Conservation (phyloP, 1,140 invertebrate genomes). For the Muscidifurax raptorellus region DNA sequence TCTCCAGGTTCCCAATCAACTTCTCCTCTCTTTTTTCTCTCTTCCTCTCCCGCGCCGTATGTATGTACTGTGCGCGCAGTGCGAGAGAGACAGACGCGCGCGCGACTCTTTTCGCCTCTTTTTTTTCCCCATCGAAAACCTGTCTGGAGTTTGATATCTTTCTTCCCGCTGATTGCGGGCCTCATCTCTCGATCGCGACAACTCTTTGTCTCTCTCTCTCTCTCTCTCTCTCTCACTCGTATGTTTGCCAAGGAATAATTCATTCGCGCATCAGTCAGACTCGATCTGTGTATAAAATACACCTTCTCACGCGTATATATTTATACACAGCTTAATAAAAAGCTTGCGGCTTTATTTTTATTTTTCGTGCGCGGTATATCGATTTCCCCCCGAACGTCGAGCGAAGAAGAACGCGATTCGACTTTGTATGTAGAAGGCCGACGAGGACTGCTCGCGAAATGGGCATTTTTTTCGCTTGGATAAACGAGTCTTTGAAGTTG, state of each 20-base stretch:
- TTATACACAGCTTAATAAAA: not conserved
- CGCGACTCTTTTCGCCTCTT: not conserved
- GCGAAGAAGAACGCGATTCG: conserved; percentile 14
- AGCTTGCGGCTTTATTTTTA: not conserved
- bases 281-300: no score
- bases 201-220: not conserved
- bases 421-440: no score
- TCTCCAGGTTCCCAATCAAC: not conserved
- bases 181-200: not conserved
- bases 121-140: conserved; percentile 20
- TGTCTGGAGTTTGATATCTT: conserved; percentile 15
- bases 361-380: conserved; percentile 1
- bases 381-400: not conserved
- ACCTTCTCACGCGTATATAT: not conserved
- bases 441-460: not conserved
- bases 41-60: not conserved
- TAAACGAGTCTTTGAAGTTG: conserved; percentile 33
- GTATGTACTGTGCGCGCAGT: not conserved
- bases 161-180: not conserved
- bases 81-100: not conserved
- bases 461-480: conserved; percentile 34
- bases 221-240: not conserved
- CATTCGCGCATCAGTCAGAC: not conserved
- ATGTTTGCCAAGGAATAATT: not conserved
- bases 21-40: not conserved